Base-by-base conservation (phyloP, 2,113 vertebrate genomes). In the Fulmarus glacialis region DNA sequence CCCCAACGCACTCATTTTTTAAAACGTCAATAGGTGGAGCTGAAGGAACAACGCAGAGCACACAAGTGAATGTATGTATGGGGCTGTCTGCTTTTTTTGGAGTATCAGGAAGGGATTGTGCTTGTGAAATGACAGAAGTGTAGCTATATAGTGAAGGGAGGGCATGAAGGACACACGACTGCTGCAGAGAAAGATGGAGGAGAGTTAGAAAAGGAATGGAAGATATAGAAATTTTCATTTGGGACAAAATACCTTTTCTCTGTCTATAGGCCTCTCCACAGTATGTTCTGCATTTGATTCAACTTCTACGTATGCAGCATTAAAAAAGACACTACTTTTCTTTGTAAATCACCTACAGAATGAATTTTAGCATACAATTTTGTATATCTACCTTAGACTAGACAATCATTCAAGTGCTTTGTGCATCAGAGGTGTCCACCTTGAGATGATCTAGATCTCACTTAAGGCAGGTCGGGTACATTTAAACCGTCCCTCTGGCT, bases 21-120 rank as follows among this genome's bases (percentile, higher is more conserved):
- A 23, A 47, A 15, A 43, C 0, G 38, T 60, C 92, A 68, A 72
- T 81, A 95, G 95, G 36, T 92, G 92, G 92, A 86, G 92, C 80
- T 92, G 94, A 93, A 96, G 63, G 83, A 93, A 81, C 92, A 86
- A 95, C 0, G 4, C 45, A 88, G 74, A 90, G 42, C 8, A 5
- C 6, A 13, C 2, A 16, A 42, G 14, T 3, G 30, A 53, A 15
- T 5, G 5, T 16, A 1, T 1, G 2, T 1, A 9, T 18, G 64
- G 47, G 27, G 42, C 53, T 11, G 24, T 53, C 75, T 63, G 64
- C 22, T 12, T 53, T 42, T 82, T 47, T 50, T 11, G 4, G 43
- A 3, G 8, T 17, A 23, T 86, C 26, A 17, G 45, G 64, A 74
- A 58, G 48, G 16, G 27, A 10, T 6, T 5, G 15, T 3, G 4